Base-by-base conservation (phyloP, 2,113 vertebrate species). In the Prunella himalayana region DNA sequence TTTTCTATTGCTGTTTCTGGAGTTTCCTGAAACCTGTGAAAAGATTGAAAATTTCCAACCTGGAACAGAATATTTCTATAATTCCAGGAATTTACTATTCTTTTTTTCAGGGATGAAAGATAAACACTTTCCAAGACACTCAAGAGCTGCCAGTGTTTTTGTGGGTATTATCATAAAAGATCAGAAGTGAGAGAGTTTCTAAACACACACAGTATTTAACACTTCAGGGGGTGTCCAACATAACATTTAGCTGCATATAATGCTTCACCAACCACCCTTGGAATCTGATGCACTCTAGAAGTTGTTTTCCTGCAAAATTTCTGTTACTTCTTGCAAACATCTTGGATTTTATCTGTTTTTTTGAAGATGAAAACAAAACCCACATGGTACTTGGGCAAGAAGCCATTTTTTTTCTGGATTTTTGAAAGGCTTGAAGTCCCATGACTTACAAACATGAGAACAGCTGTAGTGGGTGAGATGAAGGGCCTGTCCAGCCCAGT, bases 291-390 rank as follows among this genome's bases (percentile, higher is more conserved):
- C 0, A 3, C 30, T 86, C 37, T 80, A 73, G 82, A 82, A 91
- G 39, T 19, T 82, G 41, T 24, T 91, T 87, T 84, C 77, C 65
- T 66, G 35, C 3, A 27, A 72, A 53, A 83, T 83, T 90, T 91
- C 47, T 86, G 33, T 47, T 94, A 35, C 45, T 90, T 69, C 90
- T 84, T 91, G 50, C 1, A 9, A 94, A 92, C 78, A 77, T 87
- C 63, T 91, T 95, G 72, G 54, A 54, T 79, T 79, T 83, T 86
- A 50, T 76, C 4, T 45, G 25, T 49, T 19, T 80, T 79, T 94
- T 90, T 83, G 2, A 82, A 88, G 90, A 95, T 87, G 45, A 95
- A 89, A 95, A 86, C 70, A 91, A 95, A 88, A 16, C 35, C 42
- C 92, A 93, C 75, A 82, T 93, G 75, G 47, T 37, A 85, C 25